Conservation (phyloP, 1,140 invertebrate species). For the Caenorhabditis remanei region DNA sequence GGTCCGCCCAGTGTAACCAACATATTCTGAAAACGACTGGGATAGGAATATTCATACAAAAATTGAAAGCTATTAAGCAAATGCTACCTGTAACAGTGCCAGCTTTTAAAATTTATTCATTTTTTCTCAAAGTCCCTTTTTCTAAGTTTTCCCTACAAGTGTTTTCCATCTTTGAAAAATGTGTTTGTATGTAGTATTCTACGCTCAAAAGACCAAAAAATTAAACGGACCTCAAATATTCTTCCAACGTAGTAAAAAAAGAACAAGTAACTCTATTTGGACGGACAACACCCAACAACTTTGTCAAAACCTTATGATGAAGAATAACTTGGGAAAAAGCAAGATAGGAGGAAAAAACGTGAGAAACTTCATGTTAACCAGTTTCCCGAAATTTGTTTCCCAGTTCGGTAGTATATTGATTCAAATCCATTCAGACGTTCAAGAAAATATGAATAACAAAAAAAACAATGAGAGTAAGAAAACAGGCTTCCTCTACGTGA, state of each 20-base stretch:
- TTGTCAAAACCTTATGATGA: background rate
- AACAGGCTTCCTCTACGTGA: background rate
- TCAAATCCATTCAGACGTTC: no score
- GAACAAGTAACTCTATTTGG: conserved; percentile 30
- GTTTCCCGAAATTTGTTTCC: background rate
- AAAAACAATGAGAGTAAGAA: background rate
- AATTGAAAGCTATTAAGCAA: no score
- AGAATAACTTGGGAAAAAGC: background rate
- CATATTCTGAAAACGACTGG: no score
- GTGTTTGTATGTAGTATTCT: conserved; percentile 15
- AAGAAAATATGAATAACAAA: background rate
- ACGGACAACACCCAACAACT: background rate
- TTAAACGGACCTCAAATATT: background rate
- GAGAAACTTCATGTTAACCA: conserved; percentile 42
- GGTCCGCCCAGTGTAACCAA: background rate
- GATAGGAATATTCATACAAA: no score
- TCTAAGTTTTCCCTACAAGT: background rate
- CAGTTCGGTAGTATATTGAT: background rate
- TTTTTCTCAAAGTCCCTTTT: background rate
- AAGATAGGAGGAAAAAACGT: conserved; percentile 3
- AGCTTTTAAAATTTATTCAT: no score
- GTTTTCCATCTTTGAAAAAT: background rate
- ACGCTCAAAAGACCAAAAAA: background rate
- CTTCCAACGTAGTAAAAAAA: conserved; percentile 13
- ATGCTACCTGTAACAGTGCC: no score